A percentile compares a stretch with the other conserved stretches of the same genome.
phyloP scores from a whole-genome alignment of 2,113 vertebrate genomes.

The Pardalotus punctatus region DNA sequence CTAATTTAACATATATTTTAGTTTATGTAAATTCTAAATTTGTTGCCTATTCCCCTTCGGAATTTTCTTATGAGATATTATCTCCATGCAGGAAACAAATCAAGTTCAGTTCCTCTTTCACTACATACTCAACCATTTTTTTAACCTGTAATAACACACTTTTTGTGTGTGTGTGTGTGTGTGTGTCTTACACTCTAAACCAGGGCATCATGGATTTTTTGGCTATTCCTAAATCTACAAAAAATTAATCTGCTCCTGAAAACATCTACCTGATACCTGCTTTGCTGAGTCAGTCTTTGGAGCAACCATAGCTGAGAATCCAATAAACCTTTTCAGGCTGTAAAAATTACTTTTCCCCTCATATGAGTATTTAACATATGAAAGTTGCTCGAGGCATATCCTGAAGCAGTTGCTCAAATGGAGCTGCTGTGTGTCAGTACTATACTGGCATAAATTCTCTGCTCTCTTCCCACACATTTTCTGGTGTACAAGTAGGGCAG shows the following conservation, averaged over 20 bases:
- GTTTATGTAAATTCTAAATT: neutral
- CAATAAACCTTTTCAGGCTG: neutral
- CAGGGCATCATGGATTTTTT: neutral
- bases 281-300: neutral
- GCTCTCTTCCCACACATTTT: neutral
- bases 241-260: neutral
- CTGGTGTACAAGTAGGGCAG: neutral
- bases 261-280: neutral
- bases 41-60: neutral
- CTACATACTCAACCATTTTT: neutral
- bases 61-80: neutral
- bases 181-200: neutral
- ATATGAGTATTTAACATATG: conserved; percentile 3
- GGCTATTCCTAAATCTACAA: neutral
- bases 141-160: neutral
- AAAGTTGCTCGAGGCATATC: conserved; percentile 35
- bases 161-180: neutral
- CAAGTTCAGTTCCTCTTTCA: neutral
- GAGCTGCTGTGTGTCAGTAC: neutral
- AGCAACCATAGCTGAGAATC: neutral
- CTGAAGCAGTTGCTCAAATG: conserved; percentile 13
- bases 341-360: conserved; percentile 8
- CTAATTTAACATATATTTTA: neutral
- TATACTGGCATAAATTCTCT: neutral
- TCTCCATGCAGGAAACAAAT: neutral